phyloP scores from a whole-genome alignment of 1,140 invertebrate genomes.

The Argopecten irradians region DNA sequence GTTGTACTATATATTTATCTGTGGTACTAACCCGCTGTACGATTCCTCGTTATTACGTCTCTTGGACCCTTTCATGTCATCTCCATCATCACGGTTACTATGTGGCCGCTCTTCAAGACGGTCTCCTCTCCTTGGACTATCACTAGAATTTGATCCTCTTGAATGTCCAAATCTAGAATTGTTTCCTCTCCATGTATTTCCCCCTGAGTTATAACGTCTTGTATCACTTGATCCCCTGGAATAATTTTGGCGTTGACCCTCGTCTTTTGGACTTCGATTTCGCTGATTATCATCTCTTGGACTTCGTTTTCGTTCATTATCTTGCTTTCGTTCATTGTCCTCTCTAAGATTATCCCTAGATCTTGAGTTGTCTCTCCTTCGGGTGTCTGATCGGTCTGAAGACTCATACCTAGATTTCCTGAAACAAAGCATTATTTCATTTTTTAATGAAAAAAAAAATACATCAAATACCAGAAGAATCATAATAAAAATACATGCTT shows the following conservation, averaged over 20 bases:
- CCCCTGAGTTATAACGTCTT: background rate
- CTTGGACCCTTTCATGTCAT: background rate
- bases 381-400: background rate
- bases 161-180: background rate
- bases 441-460: too few species aligned
- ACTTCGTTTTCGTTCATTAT: background rate
- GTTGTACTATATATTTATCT: too few species aligned
- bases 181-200: background rate
- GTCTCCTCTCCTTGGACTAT: background rate
- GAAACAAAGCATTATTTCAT: too few species aligned
- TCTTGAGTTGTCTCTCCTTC: background rate
- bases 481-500: too few species aligned
- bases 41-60: background rate
- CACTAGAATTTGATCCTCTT: background rate
- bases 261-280: too few species aligned
- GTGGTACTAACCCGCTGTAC: background rate
- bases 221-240: background rate
- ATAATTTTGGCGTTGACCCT: too few species aligned
- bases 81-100: background rate
- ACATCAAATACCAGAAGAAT: too few species aligned
- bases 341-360: background rate
- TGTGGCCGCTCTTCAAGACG: background rate
- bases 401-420: slow-evolving; percentile 12
- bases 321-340: background rate
- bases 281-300: too few species aligned